Base-by-base conservation (phyloP, 1,140 invertebrate species). In the Dufourea novaeangliae region DNA sequence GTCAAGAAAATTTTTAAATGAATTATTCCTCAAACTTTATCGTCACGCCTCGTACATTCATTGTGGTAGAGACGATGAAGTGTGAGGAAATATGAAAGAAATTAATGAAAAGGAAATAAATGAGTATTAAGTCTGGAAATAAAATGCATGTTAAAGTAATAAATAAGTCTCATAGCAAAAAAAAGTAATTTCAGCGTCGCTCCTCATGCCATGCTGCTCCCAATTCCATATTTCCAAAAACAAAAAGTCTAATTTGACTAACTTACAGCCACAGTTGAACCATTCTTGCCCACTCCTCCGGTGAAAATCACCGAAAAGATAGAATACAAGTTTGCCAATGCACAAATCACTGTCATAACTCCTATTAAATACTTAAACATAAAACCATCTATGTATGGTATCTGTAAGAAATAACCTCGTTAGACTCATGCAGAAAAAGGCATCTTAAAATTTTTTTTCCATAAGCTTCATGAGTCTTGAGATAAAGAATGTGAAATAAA, bases 281-380 rank as follows among this genome's bases (percentile, higher is more conserved):
- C 98, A 94, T 99, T 99, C 94, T 98, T 99, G 88, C 98, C 98
- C 86, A 97, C 95, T 92, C 98, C 98, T 90, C 98, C 98, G 88
- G 95, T 95, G 90, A 98, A 95, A 91, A 98, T 97, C 92, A 97
- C 95, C 88, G 94, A 94, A 91, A 94, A 94, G 85, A 95, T 95
- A 89, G 94, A 93, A 90, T 94, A 95, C 87, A 96, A 92, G 87
- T 95, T 94, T 90, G 94, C 93, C 87, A 94, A 90, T 80, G 95
- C 93, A 92, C 95, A 95, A 87, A 94, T 91, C 86, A 96, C 91
- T 85, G 96, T 96, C 90, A 94, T 94, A 90, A 95, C 90, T 87
- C 95, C 95, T 93, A 96, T 94, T 87, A 94, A 94, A 93, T 95
- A 95, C 91, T 95, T 96, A 88, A 96, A 92, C 91, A 96, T 93